A percentile compares a stretch with the other conserved stretches of the same genome.
phyloP scores from a whole-genome alignment of 2,888 invertebrate genomes.

The Carterocephalus palaemon region DNA sequence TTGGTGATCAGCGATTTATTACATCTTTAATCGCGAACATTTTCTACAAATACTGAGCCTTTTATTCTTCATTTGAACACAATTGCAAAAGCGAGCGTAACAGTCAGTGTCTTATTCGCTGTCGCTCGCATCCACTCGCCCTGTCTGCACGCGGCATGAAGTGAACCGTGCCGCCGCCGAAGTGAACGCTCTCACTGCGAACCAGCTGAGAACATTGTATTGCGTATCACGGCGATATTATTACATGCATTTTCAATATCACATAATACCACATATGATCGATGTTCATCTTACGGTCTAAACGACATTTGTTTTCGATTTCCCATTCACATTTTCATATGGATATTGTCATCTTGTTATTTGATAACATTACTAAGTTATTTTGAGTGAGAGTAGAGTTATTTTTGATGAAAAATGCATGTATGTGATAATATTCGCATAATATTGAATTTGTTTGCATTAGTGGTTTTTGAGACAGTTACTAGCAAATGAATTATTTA shows the following conservation, averaged over 20 bases:
- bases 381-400: too few species aligned
- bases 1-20: neutral
- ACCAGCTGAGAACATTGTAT: slow-evolving; percentile 34
- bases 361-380: slow-evolving; percentile 22
- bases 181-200: slow-evolving; percentile 1
- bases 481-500: slow-evolving; percentile 35
- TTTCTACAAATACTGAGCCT: too few species aligned
- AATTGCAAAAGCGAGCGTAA: too few species aligned
- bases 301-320: slow-evolving; percentile 38
- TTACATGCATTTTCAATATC: slow-evolving; percentile 49
- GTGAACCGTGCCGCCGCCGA: slow-evolving; percentile 2
- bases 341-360: neutral
- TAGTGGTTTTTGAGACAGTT: slow-evolving; percentile 48
- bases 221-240: slow-evolving; percentile 50
- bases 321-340: slow-evolving; percentile 4
- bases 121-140: too few species aligned
- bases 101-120: too few species aligned
- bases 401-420: too few species aligned
- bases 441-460: slow-evolving; percentile 53
- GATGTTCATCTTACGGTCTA: slow-evolving; percentile 2
- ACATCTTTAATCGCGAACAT: too few species aligned
- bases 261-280: neutral
- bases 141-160: too few species aligned
- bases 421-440: slow-evolving; percentile 51
- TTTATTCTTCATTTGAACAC: too few species aligned